Conservation (phyloP, 2,113 vertebrate genomes). For the Myrmophylax atrothorax region DNA sequence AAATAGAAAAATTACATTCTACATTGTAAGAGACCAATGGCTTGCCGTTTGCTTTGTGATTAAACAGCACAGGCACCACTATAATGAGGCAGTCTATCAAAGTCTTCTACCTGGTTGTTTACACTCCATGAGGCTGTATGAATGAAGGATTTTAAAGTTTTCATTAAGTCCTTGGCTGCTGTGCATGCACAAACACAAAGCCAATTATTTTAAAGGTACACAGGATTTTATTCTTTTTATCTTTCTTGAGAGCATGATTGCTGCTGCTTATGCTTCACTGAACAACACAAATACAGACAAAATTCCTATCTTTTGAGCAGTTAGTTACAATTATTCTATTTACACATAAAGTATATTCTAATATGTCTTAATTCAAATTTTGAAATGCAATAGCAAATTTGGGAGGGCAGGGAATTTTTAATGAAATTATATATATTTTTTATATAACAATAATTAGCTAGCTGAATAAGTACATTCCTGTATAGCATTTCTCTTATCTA, state of each 20-base stretch:
- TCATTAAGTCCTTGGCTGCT: conserved; percentile 59
- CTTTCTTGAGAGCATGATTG: conserved; percentile 22
- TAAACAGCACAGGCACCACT: conserved; percentile 23
- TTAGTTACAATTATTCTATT: background rate
- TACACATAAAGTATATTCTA: conserved; percentile 1
- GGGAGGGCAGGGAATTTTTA: background rate
- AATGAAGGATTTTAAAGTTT: conserved; percentile 58
- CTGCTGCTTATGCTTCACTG: conserved; percentile 18
- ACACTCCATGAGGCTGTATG: conserved; percentile 31
- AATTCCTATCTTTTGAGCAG: background rate
- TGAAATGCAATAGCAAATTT: background rate
- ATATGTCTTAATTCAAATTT: conserved; percentile 16
- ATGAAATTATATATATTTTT: background rate
- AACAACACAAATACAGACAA: background rate
- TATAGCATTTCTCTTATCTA: background rate
- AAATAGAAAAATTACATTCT: conserved; percentile 44
- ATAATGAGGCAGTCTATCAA: conserved; percentile 61
- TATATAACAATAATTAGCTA: background rate
- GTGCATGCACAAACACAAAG: conserved; percentile 49
- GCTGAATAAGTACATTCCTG: background rate
- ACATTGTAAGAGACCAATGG: conserved; percentile 16
- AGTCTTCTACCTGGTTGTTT: conserved; percentile 55
- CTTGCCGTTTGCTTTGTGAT: conserved; percentile 7
- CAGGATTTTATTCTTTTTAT: conserved; percentile 20
- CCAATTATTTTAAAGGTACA: conserved; percentile 63